Evolutionary conservation across 2,113 vertebrate species (phyloP).

Genomic region (Parus major): DNA sequence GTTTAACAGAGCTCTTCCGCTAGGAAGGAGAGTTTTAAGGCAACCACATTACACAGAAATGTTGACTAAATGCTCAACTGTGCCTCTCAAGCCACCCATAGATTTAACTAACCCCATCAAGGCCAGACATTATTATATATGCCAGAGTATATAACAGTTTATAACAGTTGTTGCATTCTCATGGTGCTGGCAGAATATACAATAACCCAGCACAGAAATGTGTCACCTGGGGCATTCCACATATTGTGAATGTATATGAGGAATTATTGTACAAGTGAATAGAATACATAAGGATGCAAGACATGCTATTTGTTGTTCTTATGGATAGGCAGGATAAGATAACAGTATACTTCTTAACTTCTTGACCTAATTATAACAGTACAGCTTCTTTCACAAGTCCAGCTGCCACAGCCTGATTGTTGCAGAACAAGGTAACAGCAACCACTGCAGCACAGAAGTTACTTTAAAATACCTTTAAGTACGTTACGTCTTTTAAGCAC

Average conservation of each 20-base stretch:
- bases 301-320: neutral
- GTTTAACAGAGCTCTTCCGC: neutral
- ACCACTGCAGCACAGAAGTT: neutral
- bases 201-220: neutral
- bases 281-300: neutral
- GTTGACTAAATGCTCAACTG: neutral
- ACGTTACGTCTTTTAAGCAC: neutral
- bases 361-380: neutral
- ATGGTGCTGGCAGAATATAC: neutral
- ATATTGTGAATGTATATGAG: neutral
- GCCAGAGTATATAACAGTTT: neutral
- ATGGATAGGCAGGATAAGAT: neutral
- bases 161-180: neutral
- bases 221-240: neutral
- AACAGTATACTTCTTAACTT: neutral
- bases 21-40: neutral
- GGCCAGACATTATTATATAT: neutral
- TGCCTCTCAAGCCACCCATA: neutral
- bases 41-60: neutral
- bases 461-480: neutral
- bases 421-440: neutral
- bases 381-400: neutral
- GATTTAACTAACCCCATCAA: neutral
- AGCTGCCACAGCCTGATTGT: neutral
- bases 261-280: neutral